These are phyloP conservation scores for Sebastiscus tertius DNA, from an alignment of 2,797 vertebrate species.

Conservation along the genomic window DNA sequence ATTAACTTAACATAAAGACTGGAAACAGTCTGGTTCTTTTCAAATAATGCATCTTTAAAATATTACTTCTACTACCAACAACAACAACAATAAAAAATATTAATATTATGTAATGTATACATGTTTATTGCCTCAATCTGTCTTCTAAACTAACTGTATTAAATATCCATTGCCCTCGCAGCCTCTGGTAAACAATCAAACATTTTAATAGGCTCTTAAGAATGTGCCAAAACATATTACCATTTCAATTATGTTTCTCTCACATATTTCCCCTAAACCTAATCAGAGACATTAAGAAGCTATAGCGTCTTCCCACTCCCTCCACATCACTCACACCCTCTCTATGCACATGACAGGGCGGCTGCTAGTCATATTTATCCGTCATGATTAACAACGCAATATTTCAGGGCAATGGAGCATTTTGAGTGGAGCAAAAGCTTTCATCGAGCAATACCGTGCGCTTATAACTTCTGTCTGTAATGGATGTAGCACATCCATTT, in stretches of 20 bases:
- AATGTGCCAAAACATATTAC: conserved; percentile 50
- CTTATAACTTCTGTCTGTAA: conserved; percentile 43
- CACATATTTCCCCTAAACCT: conserved; percentile 37
- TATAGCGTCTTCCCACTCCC: conserved; percentile 24
- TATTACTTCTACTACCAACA: background rate
- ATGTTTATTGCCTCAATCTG: conserved; percentile 12
- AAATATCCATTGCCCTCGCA: conserved; percentile 32
- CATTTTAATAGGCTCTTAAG: conserved; percentile 58
- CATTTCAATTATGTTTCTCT: conserved; percentile 58
- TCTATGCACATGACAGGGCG: conserved; percentile 1
- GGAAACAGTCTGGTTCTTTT: background rate
- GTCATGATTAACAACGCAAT: conserved; percentile 57
- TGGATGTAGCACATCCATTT: conserved; percentile 62
- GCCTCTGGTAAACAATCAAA: conserved; percentile 51
- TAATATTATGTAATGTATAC: background rate
- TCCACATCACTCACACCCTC: conserved; percentile 45
- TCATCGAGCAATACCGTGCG: conserved; percentile 21
- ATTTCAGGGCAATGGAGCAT: conserved; percentile 53
- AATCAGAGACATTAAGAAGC: conserved; percentile 59
- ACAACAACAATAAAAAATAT: background rate
- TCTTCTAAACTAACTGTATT: conserved; percentile 31
- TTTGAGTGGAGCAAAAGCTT: conserved; percentile 42
- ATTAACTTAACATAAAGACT: background rate
- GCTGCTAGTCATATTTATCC: conserved; percentile 52
- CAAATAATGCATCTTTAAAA: background rate